Evolutionary conservation across 2,888 invertebrate species (phyloP), one percentile per base, ranked within the genome.

Genomic region (Trichogramma dendrolimi): DNA sequence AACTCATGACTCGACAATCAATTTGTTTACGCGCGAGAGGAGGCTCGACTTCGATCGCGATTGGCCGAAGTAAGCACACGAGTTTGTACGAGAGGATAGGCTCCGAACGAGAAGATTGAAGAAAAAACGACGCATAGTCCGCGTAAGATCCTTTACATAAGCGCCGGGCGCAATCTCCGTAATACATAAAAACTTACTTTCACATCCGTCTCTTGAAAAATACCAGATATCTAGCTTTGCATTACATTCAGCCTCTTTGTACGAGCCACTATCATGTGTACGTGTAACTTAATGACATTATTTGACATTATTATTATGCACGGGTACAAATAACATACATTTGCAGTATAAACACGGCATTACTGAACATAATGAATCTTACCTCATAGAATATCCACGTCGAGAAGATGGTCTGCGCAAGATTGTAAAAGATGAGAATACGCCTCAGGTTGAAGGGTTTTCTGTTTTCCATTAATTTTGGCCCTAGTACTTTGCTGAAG

Each of bases 381-480:
- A 95, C 95, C 90, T 95, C 94, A 79, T 92, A 89, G 82, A 94
- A 94, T 79, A 94, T 88, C 89, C 92, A 95, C 66, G 89, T 84
- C 76, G 94, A 95, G 80, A 96, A 90, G 71, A 91, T 74, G 42
- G 95, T 94, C 85, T 96, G 96, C 74, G 89, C 84, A 69, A 94
- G 84, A 81, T 96, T 96, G 81, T 96, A 96, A 68, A 89, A 80
- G 71, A 96, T 87, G 75, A 96, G 86, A 62, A 90, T 78, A 71
- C 84, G 84, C 71, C 91, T 85, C 67, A 96, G 83, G 75, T 93
- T 87, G 81, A 92, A 88, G 50, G 96, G 91, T 81, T 94, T 91
- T 67, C 94, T 84, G 78, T 94, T 91, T 72, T 90, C 90, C 96
- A 96, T 96, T 61, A 93, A 79, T 72, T 85, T 83, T 56, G 96